A percentile compares a stretch with the other conserved stretches of the same genome.
phyloP scores from a whole-genome alignment of 2,888 invertebrate species.

The Drosophila prolongata region DNA sequence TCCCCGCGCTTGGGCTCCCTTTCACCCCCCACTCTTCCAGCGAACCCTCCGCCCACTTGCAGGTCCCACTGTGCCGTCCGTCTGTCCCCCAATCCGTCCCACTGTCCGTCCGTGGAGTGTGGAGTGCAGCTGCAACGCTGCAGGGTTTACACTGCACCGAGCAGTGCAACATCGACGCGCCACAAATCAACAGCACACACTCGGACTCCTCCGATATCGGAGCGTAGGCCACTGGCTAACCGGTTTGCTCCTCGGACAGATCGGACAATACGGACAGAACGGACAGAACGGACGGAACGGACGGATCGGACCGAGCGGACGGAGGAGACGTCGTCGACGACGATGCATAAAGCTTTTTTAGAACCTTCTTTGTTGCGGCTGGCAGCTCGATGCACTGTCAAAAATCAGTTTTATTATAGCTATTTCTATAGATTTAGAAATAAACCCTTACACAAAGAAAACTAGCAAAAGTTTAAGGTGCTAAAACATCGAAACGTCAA shows the following conservation, averaged over 20 bases:
- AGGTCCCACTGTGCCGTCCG: conserved; percentile 22
- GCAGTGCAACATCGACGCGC: conserved; percentile 64
- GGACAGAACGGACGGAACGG: conserved; percentile 42
- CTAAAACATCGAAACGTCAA: too few species aligned
- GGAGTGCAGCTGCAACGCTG: conserved; percentile 76
- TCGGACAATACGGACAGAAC: conserved; percentile 20
- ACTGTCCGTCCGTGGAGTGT: conserved; percentile 46
- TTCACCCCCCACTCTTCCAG: background rate
- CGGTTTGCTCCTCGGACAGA: conserved; percentile 53
- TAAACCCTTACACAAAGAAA: too few species aligned
- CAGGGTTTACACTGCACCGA: conserved; percentile 67
- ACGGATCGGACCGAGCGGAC: conserved; percentile 33
- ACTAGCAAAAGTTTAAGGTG: too few species aligned
- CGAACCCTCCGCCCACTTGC: conserved; percentile 24
- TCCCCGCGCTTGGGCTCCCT: background rate
- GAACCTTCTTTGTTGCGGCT: conserved; percentile 76
- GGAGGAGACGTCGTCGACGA: conserved; percentile 45
- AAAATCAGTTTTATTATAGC: too few species aligned
- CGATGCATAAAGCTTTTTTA: conserved; percentile 74
- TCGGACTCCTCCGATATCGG: conserved; percentile 32
- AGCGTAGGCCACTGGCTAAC: conserved; percentile 64
- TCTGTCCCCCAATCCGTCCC: conserved; percentile 1
- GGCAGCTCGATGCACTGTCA: conserved; percentile 52
- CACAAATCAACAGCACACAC: conserved; percentile 71
- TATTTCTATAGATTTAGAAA: too few species aligned